These are phyloP conservation scores for Ceryle rudis DNA, from an alignment of 2,797 vertebrate genomes.

Conservation along the genomic window DNA sequence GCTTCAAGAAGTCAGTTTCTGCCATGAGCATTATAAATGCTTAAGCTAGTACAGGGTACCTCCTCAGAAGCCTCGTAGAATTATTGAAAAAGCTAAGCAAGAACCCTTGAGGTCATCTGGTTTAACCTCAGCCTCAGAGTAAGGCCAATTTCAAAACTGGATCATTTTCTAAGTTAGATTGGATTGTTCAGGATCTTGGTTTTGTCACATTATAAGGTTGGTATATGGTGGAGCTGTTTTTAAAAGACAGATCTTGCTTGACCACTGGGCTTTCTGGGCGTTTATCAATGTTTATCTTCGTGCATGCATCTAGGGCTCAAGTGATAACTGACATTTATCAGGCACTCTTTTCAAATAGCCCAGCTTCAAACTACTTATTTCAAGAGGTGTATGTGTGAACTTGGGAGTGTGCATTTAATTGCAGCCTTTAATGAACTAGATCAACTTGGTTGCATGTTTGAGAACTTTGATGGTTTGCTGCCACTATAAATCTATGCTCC, in stretches of 20 bases:
- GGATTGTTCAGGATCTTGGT: neutral
- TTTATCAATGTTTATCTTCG: neutral
- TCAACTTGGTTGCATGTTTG: neutral
- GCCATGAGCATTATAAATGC: neutral
- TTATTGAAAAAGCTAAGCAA: neutral
- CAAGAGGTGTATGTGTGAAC: neutral
- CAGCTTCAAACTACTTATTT: neutral
- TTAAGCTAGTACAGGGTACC: neutral
- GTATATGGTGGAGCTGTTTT: neutral
- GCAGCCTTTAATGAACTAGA: neutral
- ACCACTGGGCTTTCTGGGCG: neutral
- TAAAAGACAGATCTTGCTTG: neutral
- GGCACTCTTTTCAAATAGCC: neutral
- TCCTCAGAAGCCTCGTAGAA: neutral
- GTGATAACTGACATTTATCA: neutral
- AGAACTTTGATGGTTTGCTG: neutral
- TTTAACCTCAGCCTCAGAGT: neutral
- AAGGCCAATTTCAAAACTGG: neutral
- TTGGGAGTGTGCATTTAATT: neutral
- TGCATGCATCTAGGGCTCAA: neutral
- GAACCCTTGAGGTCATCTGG: neutral
- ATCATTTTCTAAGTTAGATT: neutral
- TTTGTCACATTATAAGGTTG: neutral
- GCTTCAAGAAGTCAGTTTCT: neutral
- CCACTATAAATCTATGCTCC: neutral